These are phyloP conservation scores for Xenops minutus DNA, from an alignment of 2,797 vertebrate genomes.

Conservation along the genomic window DNA sequence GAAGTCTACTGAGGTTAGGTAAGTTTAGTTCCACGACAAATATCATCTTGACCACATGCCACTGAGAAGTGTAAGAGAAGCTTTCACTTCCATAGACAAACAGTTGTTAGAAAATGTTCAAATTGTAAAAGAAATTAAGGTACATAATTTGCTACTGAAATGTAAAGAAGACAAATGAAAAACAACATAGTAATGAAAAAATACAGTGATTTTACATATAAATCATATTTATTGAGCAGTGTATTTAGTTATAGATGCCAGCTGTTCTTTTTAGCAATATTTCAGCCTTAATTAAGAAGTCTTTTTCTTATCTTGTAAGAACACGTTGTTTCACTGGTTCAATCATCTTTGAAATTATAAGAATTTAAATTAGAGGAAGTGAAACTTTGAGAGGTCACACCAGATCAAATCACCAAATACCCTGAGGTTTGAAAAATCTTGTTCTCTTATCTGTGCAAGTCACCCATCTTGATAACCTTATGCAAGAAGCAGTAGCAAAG, in stretches of 20 bases:
- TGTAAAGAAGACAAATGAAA: neutral
- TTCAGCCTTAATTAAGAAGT: neutral
- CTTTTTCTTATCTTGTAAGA: neutral
- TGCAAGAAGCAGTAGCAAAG: neutral
- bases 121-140: neutral
- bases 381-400: neutral
- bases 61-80: neutral
- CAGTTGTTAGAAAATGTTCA: neutral
- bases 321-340: neutral
- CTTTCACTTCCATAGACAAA: neutral
- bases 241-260: neutral
- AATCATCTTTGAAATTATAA: neutral
- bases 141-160: neutral
- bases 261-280: neutral
- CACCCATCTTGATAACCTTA: neutral
- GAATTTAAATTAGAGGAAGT: neutral
- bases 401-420: neutral
- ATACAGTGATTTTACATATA: neutral
- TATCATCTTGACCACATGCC: neutral
- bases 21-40: neutral
- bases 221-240: neutral
- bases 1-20: neutral
- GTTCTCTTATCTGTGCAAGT: neutral
- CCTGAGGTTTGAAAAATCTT: neutral
- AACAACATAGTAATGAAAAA: neutral